Base-by-base conservation (phyloP, 2,797 vertebrate species). In the Apodemus agrarius region DNA sequence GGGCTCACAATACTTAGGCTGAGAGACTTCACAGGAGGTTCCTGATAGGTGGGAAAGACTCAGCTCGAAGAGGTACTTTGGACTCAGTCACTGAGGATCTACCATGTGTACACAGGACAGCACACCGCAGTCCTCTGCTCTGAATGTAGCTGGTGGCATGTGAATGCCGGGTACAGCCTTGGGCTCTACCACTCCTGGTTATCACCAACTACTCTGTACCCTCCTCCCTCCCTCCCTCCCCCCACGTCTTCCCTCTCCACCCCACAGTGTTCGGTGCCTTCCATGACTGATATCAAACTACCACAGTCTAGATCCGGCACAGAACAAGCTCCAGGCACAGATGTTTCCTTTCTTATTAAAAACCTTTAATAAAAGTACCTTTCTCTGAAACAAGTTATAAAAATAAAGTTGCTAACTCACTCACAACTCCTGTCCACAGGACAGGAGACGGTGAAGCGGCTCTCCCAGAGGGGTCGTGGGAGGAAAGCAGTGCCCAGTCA, bases 351-450 rank as follows among this genome's bases (percentile, higher is more conserved):
- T 26, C 93, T 69, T 65, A 98, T 29, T 65, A 79, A 92, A 97
- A 95, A 87, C 11, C 83, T 98, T 98, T 98, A 98, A 87, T 98
- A 97, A 96, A 98, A 98, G 96, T 34, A 91, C 54, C 4, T 94
- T 59, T 94, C 78, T 93, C 63, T 34, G 86, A 69, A 96, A 80
- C 22, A 91, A 83, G 29, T 92, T 78, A 92, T 37, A 91, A 82
- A 75, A 95, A 5, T 76, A 74, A 85, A 93, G 69, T 1, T n/a
- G 3, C 90, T 72, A 59, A 90, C 5, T 67, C 4, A 90, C 5
- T 67, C 4, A 72, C 61, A 40, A 34, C 29, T 92, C 79, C 34
- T 57, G 59, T 0, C 21, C 1, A 22, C 1, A 12, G 63, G 59
- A 31, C 37, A 72, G 29, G 40, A 82, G 22, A 37, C 10, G 13